A percentile compares a stretch with the other conserved stretches of the same genome.
Evolutionary conservation across 1,140 invertebrate species (phyloP).

Genomic region (Lethrus apterus): DNA sequence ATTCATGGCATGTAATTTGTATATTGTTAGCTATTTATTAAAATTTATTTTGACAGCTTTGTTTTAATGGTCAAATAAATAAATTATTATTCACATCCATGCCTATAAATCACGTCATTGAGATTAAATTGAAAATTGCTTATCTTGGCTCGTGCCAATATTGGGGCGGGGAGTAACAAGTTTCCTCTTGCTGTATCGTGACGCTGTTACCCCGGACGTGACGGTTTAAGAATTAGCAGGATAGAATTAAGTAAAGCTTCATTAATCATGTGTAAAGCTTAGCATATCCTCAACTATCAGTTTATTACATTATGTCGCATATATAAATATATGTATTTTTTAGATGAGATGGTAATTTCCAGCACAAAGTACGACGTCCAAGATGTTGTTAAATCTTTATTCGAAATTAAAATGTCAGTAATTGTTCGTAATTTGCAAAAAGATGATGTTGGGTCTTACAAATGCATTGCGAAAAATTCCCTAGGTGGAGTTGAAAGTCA

Average conservation of each 20-base stretch:
- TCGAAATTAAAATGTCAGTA: slow-evolving; percentile 77
- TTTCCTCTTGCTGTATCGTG: slow-evolving; percentile 11
- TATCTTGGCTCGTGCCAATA: slow-evolving; percentile 9
- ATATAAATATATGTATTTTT: slow-evolving; percentile 20
- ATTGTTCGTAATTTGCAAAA: slow-evolving; percentile 70
- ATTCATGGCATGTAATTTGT: too few relatives aligned
- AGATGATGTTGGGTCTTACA: slow-evolving; percentile 77
- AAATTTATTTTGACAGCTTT: too few relatives aligned
- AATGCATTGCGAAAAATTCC: slow-evolving; percentile 86
- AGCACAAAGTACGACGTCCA: slow-evolving; percentile 77
- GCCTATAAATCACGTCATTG: slow-evolving; percentile 25
- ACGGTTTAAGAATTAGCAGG: slow-evolving; percentile 33
- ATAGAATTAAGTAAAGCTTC: slow-evolving; percentile 31
- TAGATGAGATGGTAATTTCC: slow-evolving; percentile 77
- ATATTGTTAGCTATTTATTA: too few relatives aligned
- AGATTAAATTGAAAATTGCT: slow-evolving; percentile 22
- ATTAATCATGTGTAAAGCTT: slow-evolving; percentile 30
- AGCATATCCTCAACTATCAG: slow-evolving; percentile 11
- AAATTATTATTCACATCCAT: too few relatives aligned
- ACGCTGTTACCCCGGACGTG: slow-evolving; percentile 20
- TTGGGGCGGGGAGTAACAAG: background rate
- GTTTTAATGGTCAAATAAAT: too few relatives aligned
- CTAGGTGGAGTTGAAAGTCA: slow-evolving; percentile 82
- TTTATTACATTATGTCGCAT: too few relatives aligned
- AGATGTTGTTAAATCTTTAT: slow-evolving; percentile 59